Conservation (phyloP, 2,888 invertebrate genomes). For the Lasius platythorax region DNA sequence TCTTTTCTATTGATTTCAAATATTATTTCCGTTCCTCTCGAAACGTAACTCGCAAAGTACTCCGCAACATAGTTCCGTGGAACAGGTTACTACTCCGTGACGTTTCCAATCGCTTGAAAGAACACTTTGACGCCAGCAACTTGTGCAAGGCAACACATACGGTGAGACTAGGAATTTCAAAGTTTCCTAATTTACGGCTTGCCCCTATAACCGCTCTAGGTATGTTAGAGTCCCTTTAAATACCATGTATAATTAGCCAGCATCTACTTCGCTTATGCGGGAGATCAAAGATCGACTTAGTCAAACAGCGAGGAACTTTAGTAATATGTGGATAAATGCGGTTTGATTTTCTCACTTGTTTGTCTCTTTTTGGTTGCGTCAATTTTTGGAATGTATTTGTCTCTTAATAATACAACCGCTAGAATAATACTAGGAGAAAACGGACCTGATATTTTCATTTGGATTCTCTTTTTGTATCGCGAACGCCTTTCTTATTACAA, state of each 20-base stretch:
- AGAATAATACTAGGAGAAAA: not conserved
- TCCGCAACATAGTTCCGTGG: not conserved
- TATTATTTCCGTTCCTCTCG: not conserved
- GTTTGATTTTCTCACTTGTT: not conserved
- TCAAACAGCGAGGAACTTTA: slow-evolving; percentile 5
- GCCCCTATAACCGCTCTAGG: slow-evolving; percentile 10
- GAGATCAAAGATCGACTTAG: slow-evolving; percentile 20
- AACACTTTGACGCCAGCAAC: slow-evolving; percentile 17
- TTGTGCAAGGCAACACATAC: not conserved
- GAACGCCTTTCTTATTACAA: not conserved
- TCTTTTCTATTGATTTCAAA: not conserved
- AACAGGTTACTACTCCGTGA: slow-evolving; percentile 1
- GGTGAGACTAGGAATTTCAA: slow-evolving; percentile 15
- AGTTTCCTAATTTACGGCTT: slow-evolving; percentile 42
- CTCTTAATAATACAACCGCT: not conserved
- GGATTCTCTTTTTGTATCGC: not conserved
- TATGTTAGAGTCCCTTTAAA: slow-evolving; percentile 10
- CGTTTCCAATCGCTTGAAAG: slow-evolving; percentile 15
- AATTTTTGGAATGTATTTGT: not conserved
- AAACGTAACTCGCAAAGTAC: not conserved
- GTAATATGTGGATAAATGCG: not conserved
- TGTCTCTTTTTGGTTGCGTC: not conserved
- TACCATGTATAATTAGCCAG: slow-evolving; percentile 25
- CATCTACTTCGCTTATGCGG: slow-evolving; percentile 6
- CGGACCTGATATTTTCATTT: not conserved